These are phyloP conservation scores for Melanocharis versteri DNA, from an alignment of 2,113 vertebrate genomes.

Conservation along the genomic window DNA sequence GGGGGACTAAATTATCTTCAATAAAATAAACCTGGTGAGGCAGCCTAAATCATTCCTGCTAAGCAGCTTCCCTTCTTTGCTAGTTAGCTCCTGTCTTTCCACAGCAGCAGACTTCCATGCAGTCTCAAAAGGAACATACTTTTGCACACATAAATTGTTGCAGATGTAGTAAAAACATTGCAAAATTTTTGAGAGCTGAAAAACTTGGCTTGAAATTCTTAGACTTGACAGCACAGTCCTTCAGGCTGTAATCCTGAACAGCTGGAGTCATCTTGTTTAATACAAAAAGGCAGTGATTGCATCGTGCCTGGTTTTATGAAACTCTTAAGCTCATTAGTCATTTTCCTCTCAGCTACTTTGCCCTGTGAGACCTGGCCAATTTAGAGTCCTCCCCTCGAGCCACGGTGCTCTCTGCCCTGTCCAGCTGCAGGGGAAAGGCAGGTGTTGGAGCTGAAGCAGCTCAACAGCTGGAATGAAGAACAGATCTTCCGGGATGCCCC, in stretches of 20 bases:
- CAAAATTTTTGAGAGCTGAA: background rate
- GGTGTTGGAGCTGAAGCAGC: background rate
- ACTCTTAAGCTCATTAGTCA: background rate
- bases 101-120: background rate
- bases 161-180: background rate
- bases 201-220: conserved; percentile 18
- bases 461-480: background rate
- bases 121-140: background rate
- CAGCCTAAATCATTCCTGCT: background rate
- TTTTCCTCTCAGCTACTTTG: background rate
- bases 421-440: background rate
- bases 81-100: background rate
- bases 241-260: conserved; percentile 1
- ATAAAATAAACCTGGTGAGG: background rate
- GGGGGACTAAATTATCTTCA: background rate
- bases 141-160: background rate
- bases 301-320: background rate
- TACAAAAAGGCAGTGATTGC: background rate
- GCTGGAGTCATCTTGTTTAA: background rate
- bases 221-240: conserved; percentile 15
- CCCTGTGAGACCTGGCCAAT: background rate
- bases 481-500: background rate
- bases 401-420: background rate
- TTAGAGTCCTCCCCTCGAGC: background rate
- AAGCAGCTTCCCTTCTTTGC: background rate